These are phyloP conservation scores for Ridgeia piscesae DNA, from an alignment of 1,140 invertebrate species.

Conservation along the genomic window DNA sequence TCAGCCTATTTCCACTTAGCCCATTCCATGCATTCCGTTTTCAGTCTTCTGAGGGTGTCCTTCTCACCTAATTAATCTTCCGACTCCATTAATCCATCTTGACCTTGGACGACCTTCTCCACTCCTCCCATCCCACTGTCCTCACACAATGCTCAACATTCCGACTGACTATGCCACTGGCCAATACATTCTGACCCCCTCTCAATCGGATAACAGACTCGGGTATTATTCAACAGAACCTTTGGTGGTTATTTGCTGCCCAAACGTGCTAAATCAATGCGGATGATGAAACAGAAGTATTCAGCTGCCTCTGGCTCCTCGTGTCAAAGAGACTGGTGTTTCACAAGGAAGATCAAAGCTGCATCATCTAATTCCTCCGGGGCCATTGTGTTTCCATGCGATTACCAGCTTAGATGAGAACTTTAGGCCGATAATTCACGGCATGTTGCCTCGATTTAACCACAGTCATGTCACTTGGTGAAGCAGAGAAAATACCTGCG, in stretches of 20 bases:
- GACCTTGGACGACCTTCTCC: background rate
- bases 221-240: background rate
- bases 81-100: background rate
- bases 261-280: background rate
- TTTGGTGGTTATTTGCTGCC: background rate
- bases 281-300: background rate
- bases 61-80: background rate
- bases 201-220: background rate
- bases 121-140: background rate
- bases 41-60: background rate
- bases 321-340: background rate
- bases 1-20: background rate
- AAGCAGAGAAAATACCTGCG: background rate
- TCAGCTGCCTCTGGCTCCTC: background rate
- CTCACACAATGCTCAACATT: background rate
- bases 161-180: background rate
- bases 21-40: background rate
- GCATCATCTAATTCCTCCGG: background rate
- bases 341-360: background rate
- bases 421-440: background rate
- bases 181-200: background rate
- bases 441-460: background rate
- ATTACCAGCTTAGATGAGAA: background rate
- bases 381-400: background rate
- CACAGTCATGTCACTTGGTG: background rate